Base-by-base conservation (phyloP, 2,797 vertebrate genomes). In the Triplophysa yarkandensis region DNA sequence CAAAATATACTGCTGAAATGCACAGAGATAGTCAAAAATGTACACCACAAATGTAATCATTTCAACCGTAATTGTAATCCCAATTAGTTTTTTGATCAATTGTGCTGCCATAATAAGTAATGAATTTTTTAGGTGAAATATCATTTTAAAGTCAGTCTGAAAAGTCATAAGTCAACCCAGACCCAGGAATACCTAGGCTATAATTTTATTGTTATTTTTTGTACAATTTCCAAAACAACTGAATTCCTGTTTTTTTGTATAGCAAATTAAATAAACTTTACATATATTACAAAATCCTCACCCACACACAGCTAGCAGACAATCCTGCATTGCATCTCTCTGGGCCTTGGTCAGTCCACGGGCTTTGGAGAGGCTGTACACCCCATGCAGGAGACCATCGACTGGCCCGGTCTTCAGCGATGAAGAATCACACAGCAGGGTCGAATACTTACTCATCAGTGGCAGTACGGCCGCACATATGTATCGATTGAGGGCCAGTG, bases 301-400 rank as follows among this genome's bases (percentile, higher is more conserved):
- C 97, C 95, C 93, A 85, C 95, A 97, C 62, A 98, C 88, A 46
- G 95, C 93, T 34, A 97, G 88, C 75, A 98, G 85, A 84, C 96
- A 97, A 25, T 94, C 92, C 83, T 98, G 95, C 66, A 95, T 95
- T 39, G 94, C 92, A 81, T 97, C 94, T 76, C 92, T 91, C 84
- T 98, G 97, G 77, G 95, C 97, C 83, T 95, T 97, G 78, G 97
- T 98, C 78, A 98, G 92, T 70, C 95, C 96, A 48, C 93, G 91
- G 82, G 94, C 93, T 55, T 93, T 94, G 54, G 95, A 98, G 13
- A 98, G 91, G 52, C 88, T 86, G 81, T 98, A 98, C 43, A 97
- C 85, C 1, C 94, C 94, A 70, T 97, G 95, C 6, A 96, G 89
- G 14, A 98, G 87, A 23, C 91, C 93, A 80, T 98, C 94, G 4